Evolutionary conservation across 2,888 invertebrate genomes (phyloP), one percentile per base, ranked within the genome.

Genomic region (Chloroclystis v-ata): DNA sequence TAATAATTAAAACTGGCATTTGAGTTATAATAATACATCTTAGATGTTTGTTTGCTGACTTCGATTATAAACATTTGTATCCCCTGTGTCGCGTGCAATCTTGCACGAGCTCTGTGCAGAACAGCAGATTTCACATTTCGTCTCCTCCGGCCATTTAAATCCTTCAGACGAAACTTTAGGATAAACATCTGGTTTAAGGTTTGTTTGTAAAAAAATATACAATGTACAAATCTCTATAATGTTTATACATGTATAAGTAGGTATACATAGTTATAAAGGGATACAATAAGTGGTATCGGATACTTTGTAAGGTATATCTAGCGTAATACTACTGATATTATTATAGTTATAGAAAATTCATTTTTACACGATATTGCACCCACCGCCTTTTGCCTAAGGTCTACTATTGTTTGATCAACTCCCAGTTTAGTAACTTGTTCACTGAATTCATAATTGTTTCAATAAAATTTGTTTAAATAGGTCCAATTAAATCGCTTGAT

Each of bases 221-320:
- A n/a, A n/a, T n/a, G n/a, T n/a, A n/a, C n/a, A n/a, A 14, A 82
- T 77, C 72, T 77, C 81, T 82, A 78, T 80, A 74, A 69, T 64
- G 65, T 81, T 78, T 80, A 76, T 78, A 78, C 73, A 76, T 69
- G 65, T 67, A 67, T 78, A 74, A 63, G 71, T 66, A 74, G 68
- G 73, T 80, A 75, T 77, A 76, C 71, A 72, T 71, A 73, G 68
- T 67, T 72, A 71, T 66, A 60, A 56, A 67, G 67, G 69, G 69
- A 72, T 72, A 73, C 69, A 69, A n/a, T n/a, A n/a, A 57, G 63
- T 60, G 62, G 65, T 70, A 67, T 56, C 55, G 60, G 64, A 61
- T 67, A 65, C 48, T 32, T 45, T 51, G 57, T 63, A 68, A 64
- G 67, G 67, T 67, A 67, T 60, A 69, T 65, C 78, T 79, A 78